A percentile compares a stretch with the other conserved stretches of the same genome.
These are phyloP conservation scores for Diabrotica balteata DNA, from an alignment of 2,888 invertebrate genomes.

Conservation along the genomic window DNA sequence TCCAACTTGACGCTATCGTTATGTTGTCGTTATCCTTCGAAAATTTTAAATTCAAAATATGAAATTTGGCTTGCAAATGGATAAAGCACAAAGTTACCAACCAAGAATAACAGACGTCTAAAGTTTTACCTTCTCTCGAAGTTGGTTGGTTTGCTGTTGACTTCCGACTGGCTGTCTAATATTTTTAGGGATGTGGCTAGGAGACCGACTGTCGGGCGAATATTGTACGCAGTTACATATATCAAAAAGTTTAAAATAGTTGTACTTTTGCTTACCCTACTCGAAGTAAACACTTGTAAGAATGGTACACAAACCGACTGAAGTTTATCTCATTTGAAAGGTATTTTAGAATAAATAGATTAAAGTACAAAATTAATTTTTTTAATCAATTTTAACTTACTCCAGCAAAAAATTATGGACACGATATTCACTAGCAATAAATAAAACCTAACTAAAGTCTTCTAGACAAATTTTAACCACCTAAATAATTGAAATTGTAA, in stretches of 20 bases:
- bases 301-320: too few species aligned
- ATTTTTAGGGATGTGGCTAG: slow-evolving; percentile 7
- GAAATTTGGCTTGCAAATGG: slow-evolving; percentile 65
- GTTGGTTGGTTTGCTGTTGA: slow-evolving; percentile 14
- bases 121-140: slow-evolving; percentile 41
- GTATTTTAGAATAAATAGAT: background rate
- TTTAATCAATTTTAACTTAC: background rate
- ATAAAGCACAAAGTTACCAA: slow-evolving; percentile 41
- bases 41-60: slow-evolving; percentile 66
- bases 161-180: slow-evolving; percentile 1
- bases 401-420: background rate
- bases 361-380: background rate
- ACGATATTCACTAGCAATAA: too few species aligned
- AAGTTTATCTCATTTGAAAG: too few species aligned
- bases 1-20: slow-evolving; percentile 36
- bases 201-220: slow-evolving; percentile 1
- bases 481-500: too few species aligned
- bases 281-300: background rate
- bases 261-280: background rate
- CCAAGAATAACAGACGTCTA: slow-evolving; percentile 47
- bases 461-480: too few species aligned
- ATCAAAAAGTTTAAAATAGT: slow-evolving; percentile 1
- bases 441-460: too few species aligned
- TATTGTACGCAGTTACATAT: slow-evolving; percentile 1
- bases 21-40: slow-evolving; percentile 44